Evolutionary conservation across 2,888 invertebrate species (phyloP).

Genomic region (Pycnomerus fuliginosus): DNA sequence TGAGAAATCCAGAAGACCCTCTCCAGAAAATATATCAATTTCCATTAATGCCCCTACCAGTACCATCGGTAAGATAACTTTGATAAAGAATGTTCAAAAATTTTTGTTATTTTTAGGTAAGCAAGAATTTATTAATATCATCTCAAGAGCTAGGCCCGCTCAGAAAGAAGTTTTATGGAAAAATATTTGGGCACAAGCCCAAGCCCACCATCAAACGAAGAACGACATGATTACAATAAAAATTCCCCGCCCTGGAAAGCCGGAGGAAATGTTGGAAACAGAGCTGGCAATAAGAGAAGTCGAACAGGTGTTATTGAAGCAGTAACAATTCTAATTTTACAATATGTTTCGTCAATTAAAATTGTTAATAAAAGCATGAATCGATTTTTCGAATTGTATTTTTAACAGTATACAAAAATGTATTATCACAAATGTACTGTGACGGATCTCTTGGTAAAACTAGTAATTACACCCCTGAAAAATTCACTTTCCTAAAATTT

Average conservation of each 20-base stretch:
- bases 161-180: conserved; percentile 45
- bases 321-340: conserved; percentile 3
- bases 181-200: conserved; percentile 47
- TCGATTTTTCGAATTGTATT: conserved; percentile 35
- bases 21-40: too few species aligned
- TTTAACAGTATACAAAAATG: conserved; percentile 49
- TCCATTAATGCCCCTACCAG: too few species aligned
- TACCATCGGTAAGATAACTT: too few species aligned
- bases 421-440: conserved; percentile 47
- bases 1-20: too few species aligned
- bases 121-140: conserved; percentile 41
- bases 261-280: conserved; percentile 37
- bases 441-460: conserved; percentile 44
- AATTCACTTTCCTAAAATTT: conserved; percentile 14
- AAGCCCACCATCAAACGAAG: conserved; percentile 43
- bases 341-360: not conserved
- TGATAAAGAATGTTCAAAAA: too few species aligned
- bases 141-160: conserved; percentile 42
- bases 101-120: too few species aligned
- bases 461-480: conserved; percentile 18
- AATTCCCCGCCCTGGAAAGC: conserved; percentile 39
- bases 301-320: conserved; percentile 34
- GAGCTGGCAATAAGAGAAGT: conserved; percentile 44
- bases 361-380: not conserved
- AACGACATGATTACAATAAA: conserved; percentile 48